Evolutionary conservation across 2,888 invertebrate species (phyloP).

Genomic region (Eilema griseolum): DNA sequence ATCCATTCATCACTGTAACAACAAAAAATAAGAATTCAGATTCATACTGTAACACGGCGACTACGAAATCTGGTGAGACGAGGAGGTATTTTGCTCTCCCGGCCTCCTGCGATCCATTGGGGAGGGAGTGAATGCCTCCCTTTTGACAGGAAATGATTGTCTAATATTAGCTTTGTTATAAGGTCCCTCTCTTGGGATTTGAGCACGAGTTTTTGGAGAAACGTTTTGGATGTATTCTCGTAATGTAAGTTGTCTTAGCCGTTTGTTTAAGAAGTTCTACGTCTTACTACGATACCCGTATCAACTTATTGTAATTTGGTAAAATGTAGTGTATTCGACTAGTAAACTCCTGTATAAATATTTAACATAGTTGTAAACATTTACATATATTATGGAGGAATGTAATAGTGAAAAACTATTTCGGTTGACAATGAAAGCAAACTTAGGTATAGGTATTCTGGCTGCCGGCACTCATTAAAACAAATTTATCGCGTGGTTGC

Average conservation of each 20-base stretch:
- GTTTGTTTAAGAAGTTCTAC: slow-evolving; percentile 37
- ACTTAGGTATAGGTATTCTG: slow-evolving; percentile 41
- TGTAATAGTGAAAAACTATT: slow-evolving; percentile 25
- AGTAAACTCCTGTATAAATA: slow-evolving; percentile 18
- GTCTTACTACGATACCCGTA: slow-evolving; percentile 32
- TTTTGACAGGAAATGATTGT: slow-evolving; percentile 87
- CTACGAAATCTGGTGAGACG: slow-evolving; percentile 82
- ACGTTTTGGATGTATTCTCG: slow-evolving; percentile 55
- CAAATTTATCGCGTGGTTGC: slow-evolving; percentile 47
- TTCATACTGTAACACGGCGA: slow-evolving; percentile 81
- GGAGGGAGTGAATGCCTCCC: slow-evolving; percentile 69
- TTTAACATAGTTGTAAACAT: neutral
- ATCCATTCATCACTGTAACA: slow-evolving; percentile 79
- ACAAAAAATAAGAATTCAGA: slow-evolving; percentile 83
- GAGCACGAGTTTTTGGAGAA: slow-evolving; percentile 65
- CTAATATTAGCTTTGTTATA: slow-evolving; percentile 87
- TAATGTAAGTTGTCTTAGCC: slow-evolving; percentile 51
- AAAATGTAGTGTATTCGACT: slow-evolving; percentile 28
- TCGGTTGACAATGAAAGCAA: slow-evolving; percentile 50
- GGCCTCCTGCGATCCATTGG: slow-evolving; percentile 62
- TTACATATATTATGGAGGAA: slow-evolving; percentile 4
- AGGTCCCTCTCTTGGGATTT: slow-evolving; percentile 82
- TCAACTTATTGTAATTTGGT: slow-evolving; percentile 32
- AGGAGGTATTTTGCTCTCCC: slow-evolving; percentile 75
- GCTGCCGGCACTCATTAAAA: slow-evolving; percentile 46